Conservation (phyloP, 2,113 vertebrate species). For the Sialia sialis region DNA sequence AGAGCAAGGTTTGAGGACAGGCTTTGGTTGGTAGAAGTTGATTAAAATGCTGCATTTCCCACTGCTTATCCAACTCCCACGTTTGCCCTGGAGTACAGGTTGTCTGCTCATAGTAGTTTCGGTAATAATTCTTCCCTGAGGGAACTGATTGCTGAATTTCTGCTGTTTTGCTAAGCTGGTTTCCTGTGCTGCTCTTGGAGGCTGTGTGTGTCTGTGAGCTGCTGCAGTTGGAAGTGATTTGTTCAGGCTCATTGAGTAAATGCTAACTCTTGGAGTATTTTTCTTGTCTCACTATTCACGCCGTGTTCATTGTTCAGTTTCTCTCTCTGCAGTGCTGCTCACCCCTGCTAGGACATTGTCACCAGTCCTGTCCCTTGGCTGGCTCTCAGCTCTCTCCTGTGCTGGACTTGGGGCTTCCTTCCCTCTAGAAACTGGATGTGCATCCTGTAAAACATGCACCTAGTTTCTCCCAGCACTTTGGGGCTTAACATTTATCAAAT, state of each 20-base stretch:
- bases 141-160: background rate
- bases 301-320: slow-evolving; percentile 73
- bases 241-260: slow-evolving; percentile 26
- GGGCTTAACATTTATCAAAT: slow-evolving; percentile 57
- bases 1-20: background rate
- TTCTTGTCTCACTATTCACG: slow-evolving; percentile 57
- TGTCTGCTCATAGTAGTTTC: background rate
- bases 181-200: background rate
- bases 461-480: slow-evolving; percentile 68
- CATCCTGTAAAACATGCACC: slow-evolving; percentile 62
- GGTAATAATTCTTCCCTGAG: background rate
- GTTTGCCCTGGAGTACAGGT: background rate
- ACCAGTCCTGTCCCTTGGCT: slow-evolving; percentile 70
- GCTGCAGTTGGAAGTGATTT: background rate
- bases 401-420: slow-evolving; percentile 66
- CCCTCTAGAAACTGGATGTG: slow-evolving; percentile 64
- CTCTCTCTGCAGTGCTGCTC: slow-evolving; percentile 73
- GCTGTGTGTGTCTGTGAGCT: background rate
- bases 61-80: background rate
- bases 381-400: slow-evolving; percentile 65
- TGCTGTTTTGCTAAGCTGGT: background rate
- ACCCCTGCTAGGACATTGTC: slow-evolving; percentile 67
- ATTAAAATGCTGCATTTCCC: background rate
- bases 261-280: slow-evolving; percentile 52
- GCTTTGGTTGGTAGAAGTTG: background rate